Percentiles rank a stretch among this genome's conserved stretches.
Evolutionary conservation across 2,113 vertebrate species (phyloP).

Genomic region (Pica pica): DNA sequence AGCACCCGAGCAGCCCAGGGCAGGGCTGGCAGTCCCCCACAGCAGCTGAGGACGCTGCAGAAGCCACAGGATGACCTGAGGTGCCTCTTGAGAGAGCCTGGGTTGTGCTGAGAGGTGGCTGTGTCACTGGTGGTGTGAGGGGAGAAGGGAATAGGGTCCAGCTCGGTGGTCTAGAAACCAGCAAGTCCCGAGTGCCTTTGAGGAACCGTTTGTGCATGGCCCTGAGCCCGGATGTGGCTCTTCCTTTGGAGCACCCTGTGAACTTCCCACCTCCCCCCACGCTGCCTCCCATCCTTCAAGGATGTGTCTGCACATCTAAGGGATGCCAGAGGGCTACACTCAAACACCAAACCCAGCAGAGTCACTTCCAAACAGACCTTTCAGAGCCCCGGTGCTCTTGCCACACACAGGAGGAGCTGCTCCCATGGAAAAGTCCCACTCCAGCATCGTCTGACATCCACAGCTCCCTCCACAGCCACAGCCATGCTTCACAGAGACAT

Average conservation of each 20-base stretch:
- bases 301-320: background rate
- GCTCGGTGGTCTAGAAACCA: background rate
- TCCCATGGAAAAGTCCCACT: background rate
- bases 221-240: background rate
- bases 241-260: background rate
- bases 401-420: fast-evolving
- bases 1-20: background rate
- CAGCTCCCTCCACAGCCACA: background rate
- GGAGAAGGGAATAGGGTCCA: background rate
- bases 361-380: background rate
- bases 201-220: background rate
- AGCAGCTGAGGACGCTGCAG: fast-evolving
- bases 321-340: background rate
- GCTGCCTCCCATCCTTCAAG: background rate
- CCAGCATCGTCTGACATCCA: fast-evolving
- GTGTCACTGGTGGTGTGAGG: fast-evolving
- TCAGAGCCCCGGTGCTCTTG: fast-evolving
- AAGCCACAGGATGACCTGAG: background rate
- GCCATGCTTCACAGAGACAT: fast-evolving
- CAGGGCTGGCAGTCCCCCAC: background rate
- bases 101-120: background rate
- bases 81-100: background rate
- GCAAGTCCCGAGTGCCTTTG: background rate
- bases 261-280: background rate
- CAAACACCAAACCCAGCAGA: background rate